Evolutionary conservation across 2,113 vertebrate species (phyloP).

Genomic region (Oostethus manadensis): DNA sequence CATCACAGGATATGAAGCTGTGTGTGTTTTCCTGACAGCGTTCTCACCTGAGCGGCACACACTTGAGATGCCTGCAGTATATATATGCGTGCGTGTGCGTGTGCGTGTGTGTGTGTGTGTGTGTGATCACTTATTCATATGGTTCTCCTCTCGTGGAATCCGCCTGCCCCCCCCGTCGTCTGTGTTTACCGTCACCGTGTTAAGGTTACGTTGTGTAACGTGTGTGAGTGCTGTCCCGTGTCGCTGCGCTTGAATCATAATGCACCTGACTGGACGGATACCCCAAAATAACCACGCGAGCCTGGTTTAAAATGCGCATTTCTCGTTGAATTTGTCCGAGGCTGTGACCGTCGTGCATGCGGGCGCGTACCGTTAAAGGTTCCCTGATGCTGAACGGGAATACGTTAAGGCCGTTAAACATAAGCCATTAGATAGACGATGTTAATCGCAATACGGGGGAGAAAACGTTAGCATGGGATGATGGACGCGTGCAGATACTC

Average conservation of each 20-base stretch:
- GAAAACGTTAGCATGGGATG: too few relatives aligned
- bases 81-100: not conserved
- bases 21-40: slow-evolving; percentile 10
- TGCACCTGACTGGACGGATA: not conserved
- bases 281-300: not conserved
- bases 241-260: slow-evolving; percentile 3
- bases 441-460: too few relatives aligned
- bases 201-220: not conserved
- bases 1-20: slow-evolving; percentile 38
- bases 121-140: slow-evolving; percentile 45
- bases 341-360: slow-evolving; percentile 2
- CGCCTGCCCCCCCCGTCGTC: slow-evolving; percentile 13
- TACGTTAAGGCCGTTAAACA: too few relatives aligned
- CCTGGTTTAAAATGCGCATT: not conserved
- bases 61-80: not conserved
- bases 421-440: too few relatives aligned
- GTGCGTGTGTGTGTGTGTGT: not conserved
- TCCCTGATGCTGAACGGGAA: too few relatives aligned
- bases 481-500: too few relatives aligned
- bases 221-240: not conserved
- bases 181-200: slow-evolving; percentile 18
- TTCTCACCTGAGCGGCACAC: slow-evolving; percentile 4
- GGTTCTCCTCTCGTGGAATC: slow-evolving; percentile 21
- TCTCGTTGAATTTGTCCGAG: not conserved
- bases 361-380: not conserved